phyloP scores from a whole-genome alignment of 2,113 vertebrate genomes.

The Neodontobutis hainanensis region DNA sequence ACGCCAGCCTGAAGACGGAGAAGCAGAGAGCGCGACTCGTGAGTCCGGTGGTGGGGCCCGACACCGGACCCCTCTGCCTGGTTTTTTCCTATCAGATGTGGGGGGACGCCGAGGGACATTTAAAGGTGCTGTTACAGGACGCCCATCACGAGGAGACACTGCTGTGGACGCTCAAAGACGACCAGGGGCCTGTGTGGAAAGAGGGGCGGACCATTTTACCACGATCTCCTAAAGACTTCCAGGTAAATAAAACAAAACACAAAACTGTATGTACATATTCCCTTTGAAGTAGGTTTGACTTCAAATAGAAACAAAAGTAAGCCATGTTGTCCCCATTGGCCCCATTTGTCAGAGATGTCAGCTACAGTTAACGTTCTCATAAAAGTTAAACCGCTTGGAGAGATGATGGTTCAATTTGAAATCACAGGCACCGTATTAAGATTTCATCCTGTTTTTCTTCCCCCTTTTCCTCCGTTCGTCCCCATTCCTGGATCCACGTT shows the following conservation, averaged over 20 bases:
- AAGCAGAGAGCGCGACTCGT: constrained; percentile 86
- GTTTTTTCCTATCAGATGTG: constrained; percentile 90
- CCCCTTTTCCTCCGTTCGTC: constrained; percentile 10
- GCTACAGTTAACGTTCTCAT: constrained; percentile 49
- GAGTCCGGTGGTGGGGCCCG: constrained; percentile 85
- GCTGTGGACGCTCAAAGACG: constrained; percentile 87
- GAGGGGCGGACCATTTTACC: constrained; percentile 92
- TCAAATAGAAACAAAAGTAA: constrained; percentile 18
- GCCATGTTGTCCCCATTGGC: constrained; percentile 16
- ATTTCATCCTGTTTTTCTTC: constrained; percentile 54
- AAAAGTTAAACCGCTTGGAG: constrained; percentile 45
- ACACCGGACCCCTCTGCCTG: constrained; percentile 88
- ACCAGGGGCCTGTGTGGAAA: constrained; percentile 89
- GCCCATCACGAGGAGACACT: constrained; percentile 84
- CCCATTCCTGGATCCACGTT: too few relatives aligned
- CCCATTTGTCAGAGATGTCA: constrained; percentile 50
- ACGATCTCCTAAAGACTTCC: constrained; percentile 88
- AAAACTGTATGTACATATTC: background rate
- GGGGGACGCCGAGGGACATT: constrained; percentile 84
- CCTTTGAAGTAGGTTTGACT: constrained; percentile 13
- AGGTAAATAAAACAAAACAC: constrained; percentile 30
- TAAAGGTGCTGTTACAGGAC: constrained; percentile 85
- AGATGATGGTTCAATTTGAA: constrained; percentile 55
- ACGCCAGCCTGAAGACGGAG: constrained; percentile 82
- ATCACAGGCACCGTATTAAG: constrained; percentile 48